These are phyloP conservation scores for Indri indri DNA, from an alignment of 2,113 vertebrate species.

Conservation along the genomic window DNA sequence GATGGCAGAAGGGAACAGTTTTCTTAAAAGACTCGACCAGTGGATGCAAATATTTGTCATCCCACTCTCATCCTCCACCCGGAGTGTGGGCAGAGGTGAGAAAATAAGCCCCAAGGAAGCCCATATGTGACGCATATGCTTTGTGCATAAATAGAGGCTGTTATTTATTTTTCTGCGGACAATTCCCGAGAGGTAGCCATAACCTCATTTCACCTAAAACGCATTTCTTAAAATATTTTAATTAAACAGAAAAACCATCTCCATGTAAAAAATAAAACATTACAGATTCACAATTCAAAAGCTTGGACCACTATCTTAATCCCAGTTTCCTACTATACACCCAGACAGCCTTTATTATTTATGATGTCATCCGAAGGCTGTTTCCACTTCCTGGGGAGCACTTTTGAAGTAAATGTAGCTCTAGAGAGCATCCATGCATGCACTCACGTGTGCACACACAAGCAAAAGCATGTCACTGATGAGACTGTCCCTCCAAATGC, in stretches of 20 bases:
- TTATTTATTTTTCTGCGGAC: not conserved
- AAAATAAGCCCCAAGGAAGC: not conserved
- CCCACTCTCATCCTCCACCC: too few relatives aligned
- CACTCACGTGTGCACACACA: rapidly evolving
- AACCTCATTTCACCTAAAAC: not conserved
- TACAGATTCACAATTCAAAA: not conserved
- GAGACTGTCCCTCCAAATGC: rapidly evolving
- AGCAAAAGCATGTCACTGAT: not conserved
- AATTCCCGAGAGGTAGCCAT: not conserved
- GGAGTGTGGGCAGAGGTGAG: not conserved
- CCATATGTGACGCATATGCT: rapidly evolving
- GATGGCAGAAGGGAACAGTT: not conserved
- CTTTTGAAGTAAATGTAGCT: not conserved
- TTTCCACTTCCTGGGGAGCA: not conserved
- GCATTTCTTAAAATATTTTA: not conserved
- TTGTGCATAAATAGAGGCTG: not conserved
- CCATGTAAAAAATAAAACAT: not conserved
- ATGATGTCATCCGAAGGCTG: not conserved
- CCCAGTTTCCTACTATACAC: not conserved
- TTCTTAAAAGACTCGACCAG: not conserved
- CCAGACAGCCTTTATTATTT: not conserved
- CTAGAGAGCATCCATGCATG: not conserved
- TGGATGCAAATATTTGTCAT: not conserved
- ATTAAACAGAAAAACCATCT: not conserved
- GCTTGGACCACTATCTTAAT: not conserved